phyloP scores from a whole-genome alignment of 2,888 invertebrate species.

The Heliconius charithonia region DNA sequence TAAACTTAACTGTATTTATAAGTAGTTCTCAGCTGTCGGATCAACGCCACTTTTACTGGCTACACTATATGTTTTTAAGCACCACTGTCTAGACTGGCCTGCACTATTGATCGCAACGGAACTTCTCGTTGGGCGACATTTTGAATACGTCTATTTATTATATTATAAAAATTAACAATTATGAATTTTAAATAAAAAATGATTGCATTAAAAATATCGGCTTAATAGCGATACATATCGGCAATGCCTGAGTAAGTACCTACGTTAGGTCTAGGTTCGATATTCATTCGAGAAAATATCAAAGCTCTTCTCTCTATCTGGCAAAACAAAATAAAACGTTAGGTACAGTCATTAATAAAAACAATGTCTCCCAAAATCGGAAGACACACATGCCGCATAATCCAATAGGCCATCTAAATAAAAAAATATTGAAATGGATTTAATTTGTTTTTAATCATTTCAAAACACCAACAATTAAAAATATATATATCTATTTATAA shows the following conservation, averaged over 20 bases:
- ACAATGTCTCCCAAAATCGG: background rate
- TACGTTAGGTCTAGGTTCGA: too few species aligned
- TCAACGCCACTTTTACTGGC: slow-evolving; percentile 24
- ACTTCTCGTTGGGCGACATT: slow-evolving; percentile 15
- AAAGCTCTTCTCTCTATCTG: background rate
- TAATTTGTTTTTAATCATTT: background rate
- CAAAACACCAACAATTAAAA: background rate
- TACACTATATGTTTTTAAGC: slow-evolving; percentile 31
- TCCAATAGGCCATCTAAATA: background rate
- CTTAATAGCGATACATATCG: too few species aligned
- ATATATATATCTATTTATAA: background rate
- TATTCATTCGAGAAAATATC: background rate
- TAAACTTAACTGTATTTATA: background rate
- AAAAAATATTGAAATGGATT: background rate
- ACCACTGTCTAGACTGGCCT: slow-evolving; percentile 29
- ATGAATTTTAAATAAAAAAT: background rate
- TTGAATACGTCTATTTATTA: slow-evolving; percentile 7
- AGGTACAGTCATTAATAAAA: background rate
- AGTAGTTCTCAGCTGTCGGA: slow-evolving; percentile 19
- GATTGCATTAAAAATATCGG: too few species aligned
- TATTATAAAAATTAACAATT: background rate
- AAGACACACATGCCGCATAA: background rate
- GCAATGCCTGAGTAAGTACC: too few species aligned
- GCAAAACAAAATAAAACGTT: background rate
- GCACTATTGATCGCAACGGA: slow-evolving; percentile 27